Evolutionary conservation across 2,113 vertebrate species (phyloP), one percentile per base, ranked within the genome.

Genomic region (Ranitomeya variabilis): DNA sequence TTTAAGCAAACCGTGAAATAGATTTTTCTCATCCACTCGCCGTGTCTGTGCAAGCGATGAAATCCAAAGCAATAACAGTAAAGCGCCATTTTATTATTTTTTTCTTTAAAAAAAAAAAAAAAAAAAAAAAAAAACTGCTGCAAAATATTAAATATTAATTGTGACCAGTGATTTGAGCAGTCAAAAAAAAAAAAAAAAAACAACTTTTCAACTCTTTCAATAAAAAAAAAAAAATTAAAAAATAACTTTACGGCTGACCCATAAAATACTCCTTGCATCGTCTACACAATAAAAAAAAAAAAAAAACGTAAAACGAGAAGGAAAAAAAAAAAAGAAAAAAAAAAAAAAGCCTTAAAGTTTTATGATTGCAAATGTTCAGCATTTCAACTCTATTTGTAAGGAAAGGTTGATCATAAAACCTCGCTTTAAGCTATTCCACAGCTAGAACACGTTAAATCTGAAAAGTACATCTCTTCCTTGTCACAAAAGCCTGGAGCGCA

Each of bases 281-380:
- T 21, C 37, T 67, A 74, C 60, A 88, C 37, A 74, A 62, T 62
- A 88, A 88, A 76, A 76, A 54, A 45, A 45, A 88, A 88, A 76
- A 76, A 54, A 45, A 45, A 81, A 81, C 54, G 64, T n/a, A 31
- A 52, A 19, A 66, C 45, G 8, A 13, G 3, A 80, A 84, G 11
- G 37, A 5, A 74, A 69, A 67, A 55, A 57, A 80, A 80, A 64
- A 21, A 51, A 51, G 18, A 71, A 52, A 51, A 26, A 62, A 62
- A 85, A 66, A 55, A 69, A 21, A 5, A 14, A 54, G 85, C 60
- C 71, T 67, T 76, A 64, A 54, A 13, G 5, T 9, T 19, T 83
- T 86, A 84, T 31, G 67, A 76, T 86, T 86, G 89, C 77, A 76
- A 74, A 91, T 73, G 78, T 67, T 6, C 0, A 16, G 78, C 7